Conservation (phyloP, 2,797 vertebrate species). For the Trachops cirrhosus region DNA sequence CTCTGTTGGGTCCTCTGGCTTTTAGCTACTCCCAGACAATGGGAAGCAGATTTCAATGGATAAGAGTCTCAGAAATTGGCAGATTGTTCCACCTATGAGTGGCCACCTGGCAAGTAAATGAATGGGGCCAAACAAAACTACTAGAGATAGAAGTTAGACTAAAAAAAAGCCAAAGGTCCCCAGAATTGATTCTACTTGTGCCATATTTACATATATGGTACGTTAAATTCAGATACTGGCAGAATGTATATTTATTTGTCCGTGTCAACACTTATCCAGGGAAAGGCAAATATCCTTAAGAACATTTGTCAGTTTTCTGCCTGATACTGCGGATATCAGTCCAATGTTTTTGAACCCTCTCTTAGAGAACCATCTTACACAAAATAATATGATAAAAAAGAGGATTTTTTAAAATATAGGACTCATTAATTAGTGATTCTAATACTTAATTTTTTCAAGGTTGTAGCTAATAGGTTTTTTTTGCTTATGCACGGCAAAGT, state of each 20-base stretch:
- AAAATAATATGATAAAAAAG: neutral
- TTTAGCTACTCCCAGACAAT: neutral
- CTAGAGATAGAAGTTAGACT: neutral
- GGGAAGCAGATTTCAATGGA: neutral
- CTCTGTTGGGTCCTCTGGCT: neutral
- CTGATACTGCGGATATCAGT: neutral
- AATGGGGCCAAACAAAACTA: neutral
- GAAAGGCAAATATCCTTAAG: neutral
- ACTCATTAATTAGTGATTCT: neutral
- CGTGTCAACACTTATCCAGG: neutral
- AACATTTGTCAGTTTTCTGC: neutral
- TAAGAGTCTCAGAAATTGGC: neutral
- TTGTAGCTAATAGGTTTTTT: neutral
- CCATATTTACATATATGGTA: neutral
- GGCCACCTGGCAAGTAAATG: neutral
- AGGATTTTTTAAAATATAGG: neutral
- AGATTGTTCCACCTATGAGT: neutral
- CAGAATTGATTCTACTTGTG: neutral
- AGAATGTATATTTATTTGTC: neutral
- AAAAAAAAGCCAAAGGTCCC: neutral
- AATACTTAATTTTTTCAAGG: neutral
- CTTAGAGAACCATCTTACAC: neutral
- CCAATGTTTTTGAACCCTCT: neutral
- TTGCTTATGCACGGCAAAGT: neutral
- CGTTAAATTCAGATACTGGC: neutral